Evolutionary conservation across 2,888 invertebrate species (phyloP), one percentile per base, ranked within the genome.

Genomic region (Eutolmus rufibarbis): DNA sequence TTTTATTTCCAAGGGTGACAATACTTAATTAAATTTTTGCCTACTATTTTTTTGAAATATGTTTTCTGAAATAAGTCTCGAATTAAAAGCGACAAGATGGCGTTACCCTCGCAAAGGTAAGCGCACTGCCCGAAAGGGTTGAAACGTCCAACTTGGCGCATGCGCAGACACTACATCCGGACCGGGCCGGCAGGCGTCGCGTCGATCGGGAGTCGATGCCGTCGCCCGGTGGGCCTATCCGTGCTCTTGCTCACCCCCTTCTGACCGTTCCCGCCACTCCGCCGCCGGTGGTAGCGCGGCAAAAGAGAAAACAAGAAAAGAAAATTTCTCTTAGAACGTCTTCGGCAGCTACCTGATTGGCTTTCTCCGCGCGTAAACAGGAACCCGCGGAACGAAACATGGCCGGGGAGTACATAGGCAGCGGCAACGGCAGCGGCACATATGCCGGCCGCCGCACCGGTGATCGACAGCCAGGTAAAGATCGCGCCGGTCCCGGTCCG

Each of bases 341-440:
- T 78, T 78, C n/a, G 40, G 37, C 81, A 9, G 81, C 28, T 81
- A 51, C 51, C 56, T 81, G 81, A 81, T 81, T 81, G 81, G 81
- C 51, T 81, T 81, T 81, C 81, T 16, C 78, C 43, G 56, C 28
- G 23, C n/a, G 81, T 46, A 34, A 81, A 51, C 56, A 81, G 81
- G 56, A 81, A 81, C 81, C 19, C 7, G 19, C 23, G 81, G 51
- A 81, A 81, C 43, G 81, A 34, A 56, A 81, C 81, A 81, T 51
- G 28, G 76, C 76, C 16, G 40, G 8, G 40, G 28, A 51, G 51
- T 81, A 81, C 46, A 81, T 81, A 81, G 40, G 51, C 23, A 31
- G 19, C 19, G 56, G 5, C 40, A 40, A 8, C 43, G 43, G 19
- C 16, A 34, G 14, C 56, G 16, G 81, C 31, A 81, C 81, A 81